Evolutionary conservation across 1,140 invertebrate species (phyloP), one percentile per base, ranked within the genome.

Genomic region (Aphidius gifuensis): DNA sequence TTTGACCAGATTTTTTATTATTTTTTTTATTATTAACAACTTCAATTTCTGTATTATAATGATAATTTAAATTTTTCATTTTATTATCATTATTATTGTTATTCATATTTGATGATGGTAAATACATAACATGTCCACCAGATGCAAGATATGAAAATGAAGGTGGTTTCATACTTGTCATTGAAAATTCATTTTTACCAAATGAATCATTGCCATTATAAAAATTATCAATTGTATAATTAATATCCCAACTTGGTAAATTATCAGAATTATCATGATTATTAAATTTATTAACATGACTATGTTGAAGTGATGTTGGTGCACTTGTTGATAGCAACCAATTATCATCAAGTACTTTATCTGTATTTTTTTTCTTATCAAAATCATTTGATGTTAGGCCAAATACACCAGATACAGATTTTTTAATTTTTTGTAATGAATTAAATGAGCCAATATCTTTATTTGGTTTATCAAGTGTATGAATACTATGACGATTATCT

Each of bases 271-370:
- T 46, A 2, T 63, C 57, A 5, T 44, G 16, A 73, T 43, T 43
- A 43, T 21, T 11, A 39, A 53, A 39, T 9, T 76, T 61, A 51
- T 66, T 63, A 5, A 55, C 55, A 0, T 67, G 69, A n/a, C 80
- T 84, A 66, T 88, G 88, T 67, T 87, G 89, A 56, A 91, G 72
- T 0, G 89, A 91, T 74, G 90, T 91, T 5, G 90, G 90, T 3
- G 90, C 89, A 40, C 90, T 92, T 64, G 89, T 85, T 56, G 88
- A 90, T 16, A 92, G 73, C 58, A 91, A 85, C 90, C 90, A 92
- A 70, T 92, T 92, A 65, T 85, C 85, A 67, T 88, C 85, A 8
- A 74, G 69, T 65, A 21, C 66, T 54, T 32, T 32, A 32, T 71
- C 70, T 38, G 61, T 57, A 2, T 59, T 38, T n/a, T 58, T 66